A percentile compares a stretch with the other conserved stretches of the same genome.
These are phyloP conservation scores for Indicator indicator DNA, from an alignment of 2,113 vertebrate genomes.

Conservation along the genomic window DNA sequence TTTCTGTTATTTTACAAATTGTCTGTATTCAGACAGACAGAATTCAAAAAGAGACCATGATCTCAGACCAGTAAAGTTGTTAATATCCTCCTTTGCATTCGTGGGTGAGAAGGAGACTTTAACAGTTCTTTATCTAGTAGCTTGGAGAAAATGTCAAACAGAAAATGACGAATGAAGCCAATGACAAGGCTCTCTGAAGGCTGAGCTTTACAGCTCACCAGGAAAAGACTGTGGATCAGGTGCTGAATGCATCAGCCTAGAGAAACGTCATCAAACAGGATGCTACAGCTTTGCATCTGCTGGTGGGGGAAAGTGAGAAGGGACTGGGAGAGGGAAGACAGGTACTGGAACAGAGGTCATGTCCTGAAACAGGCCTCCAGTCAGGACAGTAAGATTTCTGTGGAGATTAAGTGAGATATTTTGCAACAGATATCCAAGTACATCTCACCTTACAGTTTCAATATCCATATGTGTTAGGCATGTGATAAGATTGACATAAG, in stretches of 20 bases:
- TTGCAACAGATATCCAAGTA: not conserved
- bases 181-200: not conserved
- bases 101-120: not conserved
- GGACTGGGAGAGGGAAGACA: not conserved
- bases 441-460: not conserved
- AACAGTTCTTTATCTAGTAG: not conserved
- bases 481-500: not conserved
- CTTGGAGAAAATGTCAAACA: not conserved
- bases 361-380: not conserved
- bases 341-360: not conserved
- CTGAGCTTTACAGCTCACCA: not conserved
- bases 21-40: not conserved
- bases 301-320: not conserved
- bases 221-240: not conserved
- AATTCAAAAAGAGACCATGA: not conserved
- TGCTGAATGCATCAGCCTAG: not conserved
- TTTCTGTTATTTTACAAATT: slow-evolving; percentile 3
- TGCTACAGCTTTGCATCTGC: not conserved
- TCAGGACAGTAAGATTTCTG: not conserved
- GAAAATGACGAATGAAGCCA: not conserved
- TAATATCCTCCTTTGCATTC: not conserved
- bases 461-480: not conserved
- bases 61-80: not conserved
- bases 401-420: not conserved
- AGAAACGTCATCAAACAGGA: not conserved